Conservation (phyloP, 2,797 vertebrate genomes). For the Natrix natrix region DNA sequence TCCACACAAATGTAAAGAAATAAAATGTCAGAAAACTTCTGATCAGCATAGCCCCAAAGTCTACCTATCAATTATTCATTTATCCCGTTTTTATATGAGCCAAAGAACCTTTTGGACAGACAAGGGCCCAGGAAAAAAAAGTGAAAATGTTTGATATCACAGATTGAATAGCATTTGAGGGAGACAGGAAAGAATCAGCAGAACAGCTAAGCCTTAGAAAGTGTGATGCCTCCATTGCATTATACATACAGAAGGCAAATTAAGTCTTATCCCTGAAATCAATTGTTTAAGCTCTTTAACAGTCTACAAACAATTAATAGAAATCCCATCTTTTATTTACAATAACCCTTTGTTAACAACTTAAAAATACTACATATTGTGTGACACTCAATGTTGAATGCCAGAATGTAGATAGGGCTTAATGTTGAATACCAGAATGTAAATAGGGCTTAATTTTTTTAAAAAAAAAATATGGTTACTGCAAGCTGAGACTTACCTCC, state of each 20-base stretch:
- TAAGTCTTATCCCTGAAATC: conserved; percentile 21
- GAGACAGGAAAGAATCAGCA: conserved; percentile 31
- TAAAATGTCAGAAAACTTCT: conserved; percentile 50
- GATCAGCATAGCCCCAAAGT: conserved; percentile 36
- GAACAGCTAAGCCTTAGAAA: conserved; percentile 46
- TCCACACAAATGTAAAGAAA: conserved; percentile 36
- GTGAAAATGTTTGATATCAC: conserved; percentile 54
- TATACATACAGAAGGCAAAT: conserved; percentile 52
- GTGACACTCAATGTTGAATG: not conserved
- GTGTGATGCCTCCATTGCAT: conserved; percentile 24
- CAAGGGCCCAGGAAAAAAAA: conserved; percentile 49
- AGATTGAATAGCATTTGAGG: conserved; percentile 36
- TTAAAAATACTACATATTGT: not conserved
- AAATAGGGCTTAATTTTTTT: conserved; percentile 40
- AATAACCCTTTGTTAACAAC: conserved; percentile 29
- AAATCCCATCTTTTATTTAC: conserved; percentile 24
- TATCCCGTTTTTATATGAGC: conserved; percentile 52
- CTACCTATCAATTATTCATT: conserved; percentile 68
- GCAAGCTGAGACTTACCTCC: conserved; percentile 81
- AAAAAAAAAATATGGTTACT: conserved; percentile 46
- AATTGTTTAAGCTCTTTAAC: not conserved
- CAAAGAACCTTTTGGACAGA: conserved; percentile 44
- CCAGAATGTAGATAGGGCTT: conserved; percentile 48
- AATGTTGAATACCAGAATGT: conserved; percentile 27
- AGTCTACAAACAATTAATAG: conserved; percentile 4